Evolutionary conservation across 2,797 vertebrate species (phyloP).

Genomic region (Nasua narica): DNA sequence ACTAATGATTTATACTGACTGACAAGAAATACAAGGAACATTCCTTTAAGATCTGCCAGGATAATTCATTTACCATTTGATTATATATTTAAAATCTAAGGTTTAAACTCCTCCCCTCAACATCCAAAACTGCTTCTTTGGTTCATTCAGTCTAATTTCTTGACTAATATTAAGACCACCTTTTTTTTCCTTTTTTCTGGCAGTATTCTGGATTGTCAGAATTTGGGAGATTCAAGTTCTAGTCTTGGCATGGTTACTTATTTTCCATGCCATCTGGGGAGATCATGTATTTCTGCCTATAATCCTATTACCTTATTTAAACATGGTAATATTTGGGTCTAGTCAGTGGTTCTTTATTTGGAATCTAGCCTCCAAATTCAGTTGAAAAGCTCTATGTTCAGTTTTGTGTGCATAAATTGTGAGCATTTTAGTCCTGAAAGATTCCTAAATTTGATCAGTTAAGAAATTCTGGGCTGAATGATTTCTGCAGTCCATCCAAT

Average conservation of each 20-base stretch:
- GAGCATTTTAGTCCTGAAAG: neutral
- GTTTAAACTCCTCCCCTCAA: neutral
- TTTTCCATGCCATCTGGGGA: neutral
- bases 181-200: neutral
- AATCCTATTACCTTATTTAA: neutral
- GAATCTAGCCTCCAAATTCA: neutral
- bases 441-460: neutral
- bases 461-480: neutral
- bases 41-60: neutral
- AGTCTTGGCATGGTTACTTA: neutral
- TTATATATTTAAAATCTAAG: neutral
- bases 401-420: neutral
- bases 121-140: neutral
- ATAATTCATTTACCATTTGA: neutral
- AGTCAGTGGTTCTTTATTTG: neutral
- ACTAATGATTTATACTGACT: neutral
- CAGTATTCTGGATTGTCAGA: neutral
- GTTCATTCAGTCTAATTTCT: neutral
- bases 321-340: neutral
- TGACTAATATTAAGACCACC: neutral
- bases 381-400: neutral
- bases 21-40: neutral
- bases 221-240: neutral
- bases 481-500: neutral
- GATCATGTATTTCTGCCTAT: too few species aligned